These are phyloP conservation scores for Thamnaconus septentrionalis DNA, from an alignment of 2,113 vertebrate species.

Conservation along the genomic window DNA sequence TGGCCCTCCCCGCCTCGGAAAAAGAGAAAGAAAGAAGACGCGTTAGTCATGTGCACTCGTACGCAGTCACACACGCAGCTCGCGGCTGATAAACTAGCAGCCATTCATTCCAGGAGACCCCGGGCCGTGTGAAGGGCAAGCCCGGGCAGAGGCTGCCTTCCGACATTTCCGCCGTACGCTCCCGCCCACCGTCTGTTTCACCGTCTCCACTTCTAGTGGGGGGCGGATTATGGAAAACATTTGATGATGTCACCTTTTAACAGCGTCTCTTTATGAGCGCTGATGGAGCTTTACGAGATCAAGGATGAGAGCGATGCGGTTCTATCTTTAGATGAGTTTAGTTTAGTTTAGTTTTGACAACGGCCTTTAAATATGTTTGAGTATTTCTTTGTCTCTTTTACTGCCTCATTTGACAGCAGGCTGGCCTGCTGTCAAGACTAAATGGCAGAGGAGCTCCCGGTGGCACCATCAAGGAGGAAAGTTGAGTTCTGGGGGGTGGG, in stretches of 20 bases:
- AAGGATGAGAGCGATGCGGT: background rate
- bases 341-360: too few species aligned
- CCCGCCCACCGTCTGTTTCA: background rate
- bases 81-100: constrained; percentile 16
- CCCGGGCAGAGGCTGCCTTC: constrained; percentile 35
- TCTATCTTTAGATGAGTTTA: too few species aligned
- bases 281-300: constrained; percentile 14
- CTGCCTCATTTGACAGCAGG: constrained; percentile 14
- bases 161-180: constrained; percentile 32
- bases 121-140: constrained; percentile 40
- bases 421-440: constrained; percentile 25
- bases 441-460: background rate
- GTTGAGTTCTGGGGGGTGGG: too few species aligned
- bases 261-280: background rate
- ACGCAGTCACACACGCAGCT: constrained; percentile 35
- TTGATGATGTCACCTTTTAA: constrained; percentile 16
- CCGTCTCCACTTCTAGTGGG: constrained; percentile 1
- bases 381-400: constrained; percentile 17
- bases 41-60: constrained; percentile 33
- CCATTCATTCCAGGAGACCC: constrained; percentile 44
- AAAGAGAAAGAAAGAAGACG: constrained; percentile 13
- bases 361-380: too few species aligned
- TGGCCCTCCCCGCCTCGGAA: constrained; percentile 15
- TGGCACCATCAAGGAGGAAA: too few species aligned
- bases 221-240: constrained; percentile 25